Evolutionary conservation across 2,797 vertebrate species (phyloP), one percentile per base, ranked within the genome.

Genomic region (Balearica regulorum): DNA sequence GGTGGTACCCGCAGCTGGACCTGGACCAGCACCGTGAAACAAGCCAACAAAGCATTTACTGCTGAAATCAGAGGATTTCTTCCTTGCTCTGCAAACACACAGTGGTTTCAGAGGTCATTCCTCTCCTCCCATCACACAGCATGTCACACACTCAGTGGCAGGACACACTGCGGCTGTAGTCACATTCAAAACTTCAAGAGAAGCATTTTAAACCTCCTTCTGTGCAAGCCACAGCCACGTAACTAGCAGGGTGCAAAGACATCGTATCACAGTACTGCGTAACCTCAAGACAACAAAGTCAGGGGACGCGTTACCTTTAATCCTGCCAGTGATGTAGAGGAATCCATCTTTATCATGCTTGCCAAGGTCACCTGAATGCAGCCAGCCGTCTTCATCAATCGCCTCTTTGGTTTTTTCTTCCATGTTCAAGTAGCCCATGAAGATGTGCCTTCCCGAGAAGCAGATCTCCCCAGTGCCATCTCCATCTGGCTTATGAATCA

Each of bases 371-470:
- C 99, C 99, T 0, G 99, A 99, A 93, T 99, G 99, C 79, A 99
- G 98, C 99, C 99, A 99, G 60, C 99, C 99, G 0, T 99, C 98
- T 0, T 97, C 75, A 12, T 99, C 99, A 0, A 99, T 93, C 3
- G 97, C 98, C 93, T 99, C 99, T 84, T 69, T 92, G 0, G 99
- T 99, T 84, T 98, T 98, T 0, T 98, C 99, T 3, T 98, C 96
- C 98, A 98, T 98, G 91, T 98, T 99, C 93, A 99, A 97, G 91
- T 99, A 99, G 44, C 99, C 99, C 99, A 99, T 99, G 97, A 99
- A 99, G 93, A 99, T 21, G n/a, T 99, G 99, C 6, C 99, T 98
- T 2, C 99, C 99, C 90, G 99, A 99, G 92, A 99, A 98, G 92
- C 99, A 99, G 95, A 99, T 95, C 97, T 99, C 99, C 0, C 99